Evolutionary conservation across 1,140 invertebrate genomes (phyloP).

Genomic region (Plodia interpunctella): DNA sequence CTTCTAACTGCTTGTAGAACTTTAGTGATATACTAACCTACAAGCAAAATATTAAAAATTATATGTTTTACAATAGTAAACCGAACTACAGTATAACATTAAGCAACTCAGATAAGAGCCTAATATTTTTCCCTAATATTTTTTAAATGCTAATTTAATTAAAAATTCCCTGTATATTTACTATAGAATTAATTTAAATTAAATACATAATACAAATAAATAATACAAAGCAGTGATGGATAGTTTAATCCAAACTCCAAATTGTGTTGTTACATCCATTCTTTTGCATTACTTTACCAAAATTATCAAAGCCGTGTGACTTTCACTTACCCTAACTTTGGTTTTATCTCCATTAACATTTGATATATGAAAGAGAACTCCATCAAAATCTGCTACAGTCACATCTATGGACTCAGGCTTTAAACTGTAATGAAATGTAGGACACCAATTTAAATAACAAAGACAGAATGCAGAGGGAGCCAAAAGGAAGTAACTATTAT

Average conservation of each 20-base stretch:
- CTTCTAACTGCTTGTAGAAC: constrained; percentile 98
- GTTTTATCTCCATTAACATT: constrained; percentile 97
- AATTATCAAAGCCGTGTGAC: neutral
- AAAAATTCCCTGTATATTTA: no score
- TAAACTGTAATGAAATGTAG: constrained; percentile 80
- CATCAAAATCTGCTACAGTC: constrained; percentile 98
- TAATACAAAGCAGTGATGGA: no score
- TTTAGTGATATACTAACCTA: constrained; percentile 98
- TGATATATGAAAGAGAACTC: constrained; percentile 98
- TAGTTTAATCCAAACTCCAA: no score
- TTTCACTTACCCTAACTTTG: constrained; percentile 91
- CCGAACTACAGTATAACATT: neutral
- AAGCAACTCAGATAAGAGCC: no score
- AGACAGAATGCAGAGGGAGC: neutral
- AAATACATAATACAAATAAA: no score
- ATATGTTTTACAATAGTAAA: neutral
- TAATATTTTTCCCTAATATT: neutral
- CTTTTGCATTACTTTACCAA: neutral
- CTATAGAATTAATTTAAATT: no score
- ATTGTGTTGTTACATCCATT: no score
- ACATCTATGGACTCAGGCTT: constrained; percentile 97
- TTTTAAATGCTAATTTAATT: no score
- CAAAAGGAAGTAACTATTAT: neutral
- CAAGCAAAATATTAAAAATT: constrained; percentile 9
- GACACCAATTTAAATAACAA: neutral